These are phyloP conservation scores for Pogonophryne albipinna DNA, from an alignment of 2,797 vertebrate genomes.

Conservation along the genomic window DNA sequence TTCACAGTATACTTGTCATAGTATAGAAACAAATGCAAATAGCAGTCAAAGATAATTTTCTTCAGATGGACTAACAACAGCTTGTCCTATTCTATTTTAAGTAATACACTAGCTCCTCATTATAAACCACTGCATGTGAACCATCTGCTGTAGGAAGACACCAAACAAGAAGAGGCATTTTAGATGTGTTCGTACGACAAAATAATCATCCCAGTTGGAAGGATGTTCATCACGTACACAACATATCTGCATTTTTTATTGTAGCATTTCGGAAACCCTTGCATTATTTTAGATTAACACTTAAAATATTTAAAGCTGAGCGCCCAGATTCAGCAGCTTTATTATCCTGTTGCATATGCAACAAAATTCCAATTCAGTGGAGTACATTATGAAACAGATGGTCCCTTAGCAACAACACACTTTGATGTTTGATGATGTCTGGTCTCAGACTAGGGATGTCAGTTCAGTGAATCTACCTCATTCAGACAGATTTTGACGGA, in stretches of 20 bases:
- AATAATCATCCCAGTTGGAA: constrained; percentile 26
- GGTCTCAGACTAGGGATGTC: constrained; percentile 68
- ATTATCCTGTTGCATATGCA: constrained; percentile 73
- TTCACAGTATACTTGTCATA: neutral
- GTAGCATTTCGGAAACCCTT: constrained; percentile 49
- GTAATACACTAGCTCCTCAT: neutral
- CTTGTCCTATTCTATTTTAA: constrained; percentile 23
- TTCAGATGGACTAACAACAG: constrained; percentile 23
- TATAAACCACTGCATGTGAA: constrained; percentile 28
- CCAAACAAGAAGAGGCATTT: constrained; percentile 18
- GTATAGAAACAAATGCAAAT: constrained; percentile 1
- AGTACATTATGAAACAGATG: constrained; percentile 80
- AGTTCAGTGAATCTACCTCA: constrained; percentile 69
- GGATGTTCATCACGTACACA: constrained; percentile 13
- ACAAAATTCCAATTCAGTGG: constrained; percentile 62
- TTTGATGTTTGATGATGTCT: constrained; percentile 81
- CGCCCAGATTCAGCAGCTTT: constrained; percentile 46
- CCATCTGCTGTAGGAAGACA: constrained; percentile 42
- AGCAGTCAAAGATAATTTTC: neutral
- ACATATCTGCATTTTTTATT: constrained; percentile 48
- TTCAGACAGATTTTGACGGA: constrained; percentile 45
- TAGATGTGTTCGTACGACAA: constrained; percentile 22
- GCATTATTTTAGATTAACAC: constrained; percentile 57
- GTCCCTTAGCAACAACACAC: constrained; percentile 74
- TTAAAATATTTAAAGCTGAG: constrained; percentile 64